Percentiles rank a stretch among this genome's conserved stretches.
These are phyloP conservation scores for Papilio polytes DNA, from an alignment of 1,140 invertebrate species.

Conservation along the genomic window DNA sequence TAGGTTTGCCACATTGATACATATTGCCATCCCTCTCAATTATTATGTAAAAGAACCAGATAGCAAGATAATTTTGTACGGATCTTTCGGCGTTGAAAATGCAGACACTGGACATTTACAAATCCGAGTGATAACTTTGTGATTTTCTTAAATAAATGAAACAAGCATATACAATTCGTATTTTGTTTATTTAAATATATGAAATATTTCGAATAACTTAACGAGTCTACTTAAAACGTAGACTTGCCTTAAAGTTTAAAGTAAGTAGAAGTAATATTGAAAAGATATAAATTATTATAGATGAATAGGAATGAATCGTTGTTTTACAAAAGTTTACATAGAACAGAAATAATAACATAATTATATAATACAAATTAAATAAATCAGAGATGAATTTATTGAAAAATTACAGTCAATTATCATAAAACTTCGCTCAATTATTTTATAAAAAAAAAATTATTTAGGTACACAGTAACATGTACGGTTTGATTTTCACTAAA, in stretches of 20 bases:
- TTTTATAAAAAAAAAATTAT: background rate
- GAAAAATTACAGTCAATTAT: too few relatives aligned
- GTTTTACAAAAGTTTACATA: background rate
- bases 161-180: slow-evolving; percentile 50
- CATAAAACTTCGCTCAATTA: too few relatives aligned
- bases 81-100: too few relatives aligned
- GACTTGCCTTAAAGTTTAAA: slow-evolving; percentile 61
- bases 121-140: slow-evolving; percentile 31
- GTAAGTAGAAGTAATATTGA: slow-evolving; percentile 49
- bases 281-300: slow-evolving; percentile 41
- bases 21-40: too few relatives aligned
- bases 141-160: slow-evolving; percentile 39
- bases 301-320: slow-evolving; percentile 37
- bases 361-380: background rate
- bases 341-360: slow-evolving; percentile 1
- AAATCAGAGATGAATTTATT: background rate
- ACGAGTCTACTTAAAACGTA: slow-evolving; percentile 82
- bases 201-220: slow-evolving; percentile 75
- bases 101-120: too few relatives aligned
- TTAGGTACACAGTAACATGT: background rate
- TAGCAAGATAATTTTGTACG: too few relatives aligned
- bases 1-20: too few relatives aligned
- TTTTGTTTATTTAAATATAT: slow-evolving; percentile 55
- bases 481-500: background rate
- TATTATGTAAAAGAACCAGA: background rate